These are phyloP conservation scores for Buphagus erythrorhynchus DNA, from an alignment of 2,797 vertebrate genomes.

Conservation along the genomic window DNA sequence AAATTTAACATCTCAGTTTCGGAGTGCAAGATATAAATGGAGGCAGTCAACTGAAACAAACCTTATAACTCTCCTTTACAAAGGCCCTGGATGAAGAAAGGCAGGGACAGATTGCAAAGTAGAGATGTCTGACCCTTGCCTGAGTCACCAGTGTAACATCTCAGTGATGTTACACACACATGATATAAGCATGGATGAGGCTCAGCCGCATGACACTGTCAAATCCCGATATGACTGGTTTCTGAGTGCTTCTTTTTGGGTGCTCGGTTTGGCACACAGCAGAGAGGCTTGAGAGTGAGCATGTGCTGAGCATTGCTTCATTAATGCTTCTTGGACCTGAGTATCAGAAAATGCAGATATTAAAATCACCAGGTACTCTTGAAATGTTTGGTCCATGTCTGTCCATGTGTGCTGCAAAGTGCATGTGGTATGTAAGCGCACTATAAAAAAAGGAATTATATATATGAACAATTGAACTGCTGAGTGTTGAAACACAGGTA, in stretches of 20 bases:
- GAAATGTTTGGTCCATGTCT: not conserved
- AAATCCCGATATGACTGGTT: not conserved
- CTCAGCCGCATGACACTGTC: not conserved
- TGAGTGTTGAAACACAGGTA: not conserved
- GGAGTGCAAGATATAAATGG: not conserved
- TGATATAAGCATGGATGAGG: not conserved
- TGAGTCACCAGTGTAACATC: not conserved
- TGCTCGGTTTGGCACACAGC: rapidly evolving
- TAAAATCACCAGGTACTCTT: not conserved
- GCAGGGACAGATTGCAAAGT: not conserved
- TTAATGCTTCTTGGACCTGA: not conserved
- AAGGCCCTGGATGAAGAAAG: not conserved
- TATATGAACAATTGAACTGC: not conserved
- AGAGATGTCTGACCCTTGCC: not conserved
- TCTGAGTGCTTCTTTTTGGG: not conserved
- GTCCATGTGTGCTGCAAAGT: not conserved
- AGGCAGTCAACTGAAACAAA: not conserved
- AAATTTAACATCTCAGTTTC: not conserved
- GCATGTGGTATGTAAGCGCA: too few relatives aligned
- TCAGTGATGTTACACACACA: not conserved
- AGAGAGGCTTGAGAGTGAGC: not conserved
- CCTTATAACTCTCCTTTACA: not conserved
- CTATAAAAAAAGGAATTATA: not conserved
- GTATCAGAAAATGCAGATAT: not conserved
- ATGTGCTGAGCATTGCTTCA: not conserved